Base-by-base conservation (phyloP, 2,888 invertebrate genomes). In the Cryptocephalus primarius region DNA sequence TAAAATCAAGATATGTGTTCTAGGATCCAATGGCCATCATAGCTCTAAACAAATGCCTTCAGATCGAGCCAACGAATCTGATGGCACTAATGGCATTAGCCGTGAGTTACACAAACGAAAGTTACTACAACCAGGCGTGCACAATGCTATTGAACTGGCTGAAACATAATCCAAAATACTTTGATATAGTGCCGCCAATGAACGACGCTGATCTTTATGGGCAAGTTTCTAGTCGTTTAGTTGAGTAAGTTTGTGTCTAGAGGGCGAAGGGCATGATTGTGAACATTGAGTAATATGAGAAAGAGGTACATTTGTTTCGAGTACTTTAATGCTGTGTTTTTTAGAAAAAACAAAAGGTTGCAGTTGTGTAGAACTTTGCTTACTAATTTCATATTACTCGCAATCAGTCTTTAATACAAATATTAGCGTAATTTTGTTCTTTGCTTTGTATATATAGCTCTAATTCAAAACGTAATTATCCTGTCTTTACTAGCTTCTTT, bases 21-120 rank as follows among this genome's bases (percentile, higher is more conserved):
- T 53, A 83, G 72, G 97, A 99, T 70, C 87, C 89, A 3, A 75
- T 83, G 56, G 94, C 94, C 9, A 97, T 99, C 60, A 82, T 88
- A 40, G 97, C 97, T 0, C 74, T 97, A 32, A 88, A 85, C 64
- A 86, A 83, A 68, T 92, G 93, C 48, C 66, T 93, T 42, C 77
- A 81, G 47, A 66, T 96, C 45, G 82, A 89, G 50, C 86, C 91
- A 0, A 75, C 77, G 9, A 92, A 94, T 68, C 71, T 85, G 42
- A 78, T 79, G 52, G 95, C 92, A 0, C 76, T 94, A 45, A 88
- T 96, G 80, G 83, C 90, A 1, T 72, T 97, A 45, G 91, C 95
- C 33, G 91, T 94, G 12, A 90, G 92, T 56, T 93, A 92, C 61
- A 94, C 97, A 8, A 99, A 99, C 72, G 99, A 99, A 74, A 90